Conservation (phyloP, 2,113 vertebrate genomes). For the Heloderma charlesbogerti region DNA sequence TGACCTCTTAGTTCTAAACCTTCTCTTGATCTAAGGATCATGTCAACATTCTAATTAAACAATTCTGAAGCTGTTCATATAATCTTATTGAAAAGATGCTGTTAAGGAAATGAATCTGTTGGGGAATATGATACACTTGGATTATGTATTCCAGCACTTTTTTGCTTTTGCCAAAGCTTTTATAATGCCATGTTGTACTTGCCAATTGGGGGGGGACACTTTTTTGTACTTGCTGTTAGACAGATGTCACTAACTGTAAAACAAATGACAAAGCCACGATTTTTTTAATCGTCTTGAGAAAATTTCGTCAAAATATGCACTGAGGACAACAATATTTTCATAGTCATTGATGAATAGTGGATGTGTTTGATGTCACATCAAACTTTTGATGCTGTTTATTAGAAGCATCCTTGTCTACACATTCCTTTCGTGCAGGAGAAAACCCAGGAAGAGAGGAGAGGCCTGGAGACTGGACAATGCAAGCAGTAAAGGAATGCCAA, state of each 20-base stretch:
- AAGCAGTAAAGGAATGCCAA: neutral
- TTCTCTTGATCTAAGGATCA: slow-evolving; percentile 45
- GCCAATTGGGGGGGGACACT: slow-evolving; percentile 14
- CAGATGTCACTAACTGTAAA: slow-evolving; percentile 53
- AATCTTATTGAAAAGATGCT: slow-evolving; percentile 47
- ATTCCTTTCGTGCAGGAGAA: slow-evolving; percentile 12
- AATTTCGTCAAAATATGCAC: slow-evolving; percentile 36
- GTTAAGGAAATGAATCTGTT: slow-evolving; percentile 44
- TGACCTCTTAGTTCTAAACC: slow-evolving; percentile 23
- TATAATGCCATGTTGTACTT: slow-evolving; percentile 40
- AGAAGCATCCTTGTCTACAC: slow-evolving; percentile 17
- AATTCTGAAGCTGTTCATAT: slow-evolving; percentile 47
- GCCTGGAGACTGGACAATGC: neutral
- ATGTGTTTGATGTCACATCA: slow-evolving; percentile 23
- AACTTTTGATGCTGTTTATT: too few species aligned
- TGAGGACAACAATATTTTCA: slow-evolving; percentile 45
- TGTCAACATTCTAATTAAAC: slow-evolving; percentile 56
- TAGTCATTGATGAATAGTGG: slow-evolving; percentile 17
- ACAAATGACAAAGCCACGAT: slow-evolving; percentile 53
- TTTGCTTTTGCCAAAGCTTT: slow-evolving; percentile 57
- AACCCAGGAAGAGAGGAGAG: neutral
- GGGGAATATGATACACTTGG: slow-evolving; percentile 47
- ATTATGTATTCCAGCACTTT: slow-evolving; percentile 49
- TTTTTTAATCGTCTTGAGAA: slow-evolving; percentile 36
- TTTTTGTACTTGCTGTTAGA: slow-evolving; percentile 51